These are phyloP conservation scores for Nomia melanderi DNA, from an alignment of 1,140 invertebrate species.

Conservation along the genomic window DNA sequence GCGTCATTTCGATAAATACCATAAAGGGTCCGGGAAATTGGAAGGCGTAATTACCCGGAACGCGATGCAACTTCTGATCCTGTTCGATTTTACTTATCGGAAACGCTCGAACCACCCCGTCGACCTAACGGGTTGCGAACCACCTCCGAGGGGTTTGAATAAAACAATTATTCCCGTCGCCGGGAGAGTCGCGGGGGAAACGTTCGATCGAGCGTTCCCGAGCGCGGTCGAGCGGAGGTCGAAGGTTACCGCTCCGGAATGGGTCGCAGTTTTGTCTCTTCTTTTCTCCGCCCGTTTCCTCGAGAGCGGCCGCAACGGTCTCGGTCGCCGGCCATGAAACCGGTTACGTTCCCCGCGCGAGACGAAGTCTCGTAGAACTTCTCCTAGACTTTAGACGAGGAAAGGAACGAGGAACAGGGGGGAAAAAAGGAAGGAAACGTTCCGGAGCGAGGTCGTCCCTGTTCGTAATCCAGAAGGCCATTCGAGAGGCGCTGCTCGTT, in stretches of 20 bases:
- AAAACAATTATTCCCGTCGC: too few species aligned
- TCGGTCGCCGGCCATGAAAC: constrained; percentile 23
- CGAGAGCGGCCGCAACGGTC: background rate
- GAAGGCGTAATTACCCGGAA: too few species aligned
- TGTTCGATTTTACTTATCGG: too few species aligned
- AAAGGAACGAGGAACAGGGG: too few species aligned
- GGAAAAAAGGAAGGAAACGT: background rate
- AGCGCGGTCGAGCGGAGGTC: background rate
- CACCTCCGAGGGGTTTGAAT: too few species aligned
- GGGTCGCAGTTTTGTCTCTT: background rate
- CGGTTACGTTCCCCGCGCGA: constrained; percentile 19
- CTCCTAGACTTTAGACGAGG: constrained; percentile 14
- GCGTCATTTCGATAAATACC: too few species aligned
- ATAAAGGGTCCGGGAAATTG: too few species aligned
- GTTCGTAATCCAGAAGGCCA: constrained; percentile 18
- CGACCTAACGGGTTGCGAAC: too few species aligned
- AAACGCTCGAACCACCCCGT: too few species aligned
- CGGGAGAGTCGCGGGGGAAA: background rate
- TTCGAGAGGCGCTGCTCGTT: constrained; percentile 1
- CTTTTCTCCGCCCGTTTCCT: background rate
- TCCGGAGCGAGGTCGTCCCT: constrained; percentile 7
- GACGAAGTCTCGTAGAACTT: background rate
- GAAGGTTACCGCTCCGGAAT: constrained; percentile 26
- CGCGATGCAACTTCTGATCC: too few species aligned
- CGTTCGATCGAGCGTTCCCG: background rate